Conservation (phyloP, 2,888 invertebrate genomes). For the Ochropleura leucogaster region DNA sequence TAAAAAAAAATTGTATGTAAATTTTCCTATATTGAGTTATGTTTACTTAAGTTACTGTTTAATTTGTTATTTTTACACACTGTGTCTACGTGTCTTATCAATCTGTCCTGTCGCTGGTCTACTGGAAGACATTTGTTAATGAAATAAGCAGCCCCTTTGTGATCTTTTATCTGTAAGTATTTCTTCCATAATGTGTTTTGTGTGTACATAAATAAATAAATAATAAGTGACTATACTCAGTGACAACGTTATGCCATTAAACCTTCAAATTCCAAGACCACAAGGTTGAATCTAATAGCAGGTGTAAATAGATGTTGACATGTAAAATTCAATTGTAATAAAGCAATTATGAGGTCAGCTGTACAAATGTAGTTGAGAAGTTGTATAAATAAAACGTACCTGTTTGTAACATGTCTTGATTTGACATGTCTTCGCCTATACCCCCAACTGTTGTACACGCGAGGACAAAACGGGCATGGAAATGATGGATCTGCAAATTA, state of each 20-base stretch:
- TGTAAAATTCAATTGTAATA: neutral
- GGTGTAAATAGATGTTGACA: neutral
- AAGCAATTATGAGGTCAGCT: neutral
- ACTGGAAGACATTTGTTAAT: too few species aligned
- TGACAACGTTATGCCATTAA: neutral
- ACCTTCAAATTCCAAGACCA: neutral
- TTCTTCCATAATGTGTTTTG: too few species aligned
- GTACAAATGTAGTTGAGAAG: neutral
- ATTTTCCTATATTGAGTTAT: too few species aligned
- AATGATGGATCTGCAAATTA: constrained; percentile 87
- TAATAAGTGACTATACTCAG: neutral
- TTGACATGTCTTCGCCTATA: constrained; percentile 92
- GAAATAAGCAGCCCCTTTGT: too few species aligned
- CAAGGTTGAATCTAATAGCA: neutral
- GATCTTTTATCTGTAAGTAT: too few species aligned
- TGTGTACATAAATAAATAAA: too few species aligned
- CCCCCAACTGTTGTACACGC: constrained; percentile 92
- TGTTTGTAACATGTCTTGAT: constrained; percentile 89
- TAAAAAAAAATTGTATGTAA: too few species aligned
- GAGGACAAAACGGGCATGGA: constrained; percentile 92
- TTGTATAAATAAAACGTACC: constrained; percentile 70
- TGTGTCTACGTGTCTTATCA: too few species aligned
- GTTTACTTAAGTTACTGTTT: too few species aligned
- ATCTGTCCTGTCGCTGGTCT: too few species aligned
- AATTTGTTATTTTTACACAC: too few species aligned